Evolutionary conservation across 2,113 vertebrate species (phyloP), one percentile per base, ranked within the genome.

Genomic region (Anguilla japonica): DNA sequence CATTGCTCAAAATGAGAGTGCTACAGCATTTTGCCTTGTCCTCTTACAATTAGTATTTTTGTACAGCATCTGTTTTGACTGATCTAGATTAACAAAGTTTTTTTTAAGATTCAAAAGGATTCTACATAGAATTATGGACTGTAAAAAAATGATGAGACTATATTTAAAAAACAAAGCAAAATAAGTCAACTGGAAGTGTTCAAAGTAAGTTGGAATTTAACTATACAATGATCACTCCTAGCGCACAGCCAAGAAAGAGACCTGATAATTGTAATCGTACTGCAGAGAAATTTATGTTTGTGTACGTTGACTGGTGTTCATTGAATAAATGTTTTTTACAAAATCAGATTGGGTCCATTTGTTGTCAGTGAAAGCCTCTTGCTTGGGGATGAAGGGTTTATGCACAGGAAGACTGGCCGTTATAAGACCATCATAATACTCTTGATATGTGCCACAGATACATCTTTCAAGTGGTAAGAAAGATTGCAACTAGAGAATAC

Each of bases 1-100:
- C 86, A 79, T 88, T 88, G 83, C 93, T 92, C 83, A 90, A 88
- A 89, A 87, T 87, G 89, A 89, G 43, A 90, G 84, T 91, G 79
- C 75, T 89, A 75, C 81, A 90, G 87, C 87, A 86, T 53, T 53
- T 86, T 88, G 63, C 87, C 46, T 85, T 81, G 88, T 86, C 43
- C 41, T 89, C 41, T 41, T 89, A 40, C 87, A 88, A 91, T 78
- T 86, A 81, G 82, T 86, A 34, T 87, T 87, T 92, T 93, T 90
- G 82, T 91, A 91, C 83, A 91, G 83, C 87, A 60, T 91, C 88
- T 85, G 41, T 90, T 80, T 84, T 83, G 53, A 79, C 41, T 50
- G 83, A 84, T 84, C 67, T 67, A 87, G 83, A 80, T 84, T 87
- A 81, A 84, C 78, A 87, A 46, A 53, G 43, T 85, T 57, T 57